Evolutionary conservation across 2,888 invertebrate genomes (phyloP), one percentile per base, ranked within the genome.

Genomic region (Tachystola acroxantha): DNA sequence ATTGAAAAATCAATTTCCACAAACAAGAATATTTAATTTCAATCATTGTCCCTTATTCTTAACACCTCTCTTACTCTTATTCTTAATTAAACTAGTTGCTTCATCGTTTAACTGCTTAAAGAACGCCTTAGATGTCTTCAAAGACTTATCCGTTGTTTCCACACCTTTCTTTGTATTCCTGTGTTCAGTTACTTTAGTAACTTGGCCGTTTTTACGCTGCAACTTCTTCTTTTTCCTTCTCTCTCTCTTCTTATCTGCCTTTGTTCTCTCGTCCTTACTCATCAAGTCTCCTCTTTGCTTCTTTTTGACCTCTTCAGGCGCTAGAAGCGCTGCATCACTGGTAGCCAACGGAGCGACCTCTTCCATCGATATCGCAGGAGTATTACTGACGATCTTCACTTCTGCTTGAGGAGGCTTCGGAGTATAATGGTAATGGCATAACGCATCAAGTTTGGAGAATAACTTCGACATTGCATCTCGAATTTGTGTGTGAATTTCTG

Each of bases 391-490:
- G 41, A 99, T 93, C 78, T 94, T 95, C 1, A 97, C 87, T 59
- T 99, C 98, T 0, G 97, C 94, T 40, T 91, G 90, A 1, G 93
- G 91, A 39, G 91, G 90, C 85, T 93, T 95, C 0, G 99, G 98
- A 29, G 97, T 97, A 62, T 94, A 99, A 73, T 98, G 96, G 76
- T 94, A 98, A 73, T 99, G 97, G 1, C 94, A 94, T 9, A 99
- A 85, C 0, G 98, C 95, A 79, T 99, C 97, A 26, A 99, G 84
- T 72, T 98, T 94, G 0, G 89, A 70, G 62, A 98, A 97, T 3
- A 99, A 68, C 0, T 89, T 82, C 7, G 87, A 84, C 93, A 98
- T 94, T 49, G 90, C 80, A 38, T 90, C 88, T 47, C 91, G 90
- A 20, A 99, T 94, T 72, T 94, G 92, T 41, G 89, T 91, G 60